Conservation (phyloP, 2,113 vertebrate genomes). For the Petroica traversi region DNA sequence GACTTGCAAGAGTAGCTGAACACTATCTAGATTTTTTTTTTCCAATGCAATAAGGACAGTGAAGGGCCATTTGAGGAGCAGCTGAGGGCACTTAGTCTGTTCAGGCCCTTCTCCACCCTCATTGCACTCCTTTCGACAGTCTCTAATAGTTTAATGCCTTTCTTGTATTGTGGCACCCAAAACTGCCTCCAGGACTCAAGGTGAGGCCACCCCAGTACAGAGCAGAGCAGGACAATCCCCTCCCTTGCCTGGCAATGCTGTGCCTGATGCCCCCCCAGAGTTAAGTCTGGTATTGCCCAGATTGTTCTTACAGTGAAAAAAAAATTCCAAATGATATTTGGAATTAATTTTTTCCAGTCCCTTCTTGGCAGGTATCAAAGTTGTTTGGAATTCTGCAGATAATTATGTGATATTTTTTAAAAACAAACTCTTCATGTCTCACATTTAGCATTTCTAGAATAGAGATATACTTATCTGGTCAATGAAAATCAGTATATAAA, state of each 20-base stretch:
- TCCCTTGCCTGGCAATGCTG: fast-evolving
- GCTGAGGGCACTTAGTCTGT: no score
- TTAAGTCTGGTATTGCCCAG: not conserved
- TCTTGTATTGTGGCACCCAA: not conserved
- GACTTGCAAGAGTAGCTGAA: not conserved
- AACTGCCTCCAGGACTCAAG: fast-evolving
- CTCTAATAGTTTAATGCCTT: not conserved
- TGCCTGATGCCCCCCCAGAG: not conserved
- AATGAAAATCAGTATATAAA: not conserved
- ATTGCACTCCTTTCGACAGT: fast-evolving
- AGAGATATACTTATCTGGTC: not conserved
- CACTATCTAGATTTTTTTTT: not conserved
- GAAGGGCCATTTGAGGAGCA: no score
- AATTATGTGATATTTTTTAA: not conserved
- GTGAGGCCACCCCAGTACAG: fast-evolving
- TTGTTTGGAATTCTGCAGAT: not conserved
- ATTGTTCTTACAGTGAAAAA: not conserved
- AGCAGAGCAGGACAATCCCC: not conserved
- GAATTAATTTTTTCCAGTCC: not conserved
- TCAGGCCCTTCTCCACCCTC: not conserved
- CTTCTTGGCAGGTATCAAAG: not conserved
- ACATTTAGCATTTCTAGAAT: not conserved
- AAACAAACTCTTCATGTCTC: not conserved
- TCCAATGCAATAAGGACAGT: no score
- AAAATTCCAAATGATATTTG: not conserved